Conservation (phyloP, 1,140 invertebrate genomes). For the Patella vulgata region DNA sequence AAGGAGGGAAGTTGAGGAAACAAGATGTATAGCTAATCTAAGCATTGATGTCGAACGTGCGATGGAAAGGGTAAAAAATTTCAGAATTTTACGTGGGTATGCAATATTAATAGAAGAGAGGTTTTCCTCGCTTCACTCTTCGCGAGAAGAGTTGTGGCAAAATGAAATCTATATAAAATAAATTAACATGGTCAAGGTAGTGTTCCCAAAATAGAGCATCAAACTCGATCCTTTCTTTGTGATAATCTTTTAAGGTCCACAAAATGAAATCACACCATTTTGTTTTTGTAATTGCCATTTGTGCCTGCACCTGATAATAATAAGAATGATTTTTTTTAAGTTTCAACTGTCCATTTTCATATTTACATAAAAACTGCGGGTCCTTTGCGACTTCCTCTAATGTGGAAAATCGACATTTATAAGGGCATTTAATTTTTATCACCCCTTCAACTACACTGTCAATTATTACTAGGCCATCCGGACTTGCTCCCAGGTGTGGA, state of each 20-base stretch:
- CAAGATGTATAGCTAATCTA: no score
- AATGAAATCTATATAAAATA: not conserved
- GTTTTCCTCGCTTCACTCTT: not conserved
- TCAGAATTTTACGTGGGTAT: not conserved
- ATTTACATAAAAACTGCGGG: conserved; percentile 16
- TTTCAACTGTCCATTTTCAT: conserved; percentile 5
- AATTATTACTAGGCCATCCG: conserved; percentile 8
- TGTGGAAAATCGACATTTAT: conserved; percentile 4
- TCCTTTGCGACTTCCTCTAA: conserved; percentile 16
- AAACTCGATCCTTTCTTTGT: conserved; percentile 8
- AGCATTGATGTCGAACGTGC: no score
- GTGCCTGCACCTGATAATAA: conserved; percentile 65
- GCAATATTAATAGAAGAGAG: not conserved
- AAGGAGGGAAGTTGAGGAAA: no score
- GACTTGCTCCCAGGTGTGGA: conserved; percentile 6
- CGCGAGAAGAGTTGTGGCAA: not conserved
- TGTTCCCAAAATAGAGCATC: not conserved
- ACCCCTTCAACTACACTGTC: conserved; percentile 1
- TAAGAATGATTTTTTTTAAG: conserved; percentile 59
- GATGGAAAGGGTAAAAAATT: no score
- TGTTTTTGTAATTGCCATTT: conserved; percentile 56
- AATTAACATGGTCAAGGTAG: not conserved
- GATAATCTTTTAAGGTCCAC: conserved; percentile 29
- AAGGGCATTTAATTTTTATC: conserved; percentile 28
- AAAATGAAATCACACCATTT: conserved; percentile 61